Conservation (phyloP, 2,797 vertebrate genomes). For the Sitta carolinensis region DNA sequence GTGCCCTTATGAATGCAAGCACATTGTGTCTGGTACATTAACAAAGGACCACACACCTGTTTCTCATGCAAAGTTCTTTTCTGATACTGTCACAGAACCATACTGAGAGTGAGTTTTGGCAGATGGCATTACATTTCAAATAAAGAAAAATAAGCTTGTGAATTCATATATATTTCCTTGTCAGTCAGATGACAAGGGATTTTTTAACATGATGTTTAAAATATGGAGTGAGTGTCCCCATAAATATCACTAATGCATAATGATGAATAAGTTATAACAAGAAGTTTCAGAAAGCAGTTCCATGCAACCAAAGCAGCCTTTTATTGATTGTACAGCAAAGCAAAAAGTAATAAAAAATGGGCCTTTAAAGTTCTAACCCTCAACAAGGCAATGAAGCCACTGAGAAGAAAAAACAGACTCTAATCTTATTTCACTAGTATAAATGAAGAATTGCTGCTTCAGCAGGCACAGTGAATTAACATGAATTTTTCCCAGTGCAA, state of each 20-base stretch:
- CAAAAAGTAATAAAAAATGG: neutral
- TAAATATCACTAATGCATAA: constrained; percentile 58
- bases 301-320: constrained; percentile 22
- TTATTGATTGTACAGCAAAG: constrained; percentile 1
- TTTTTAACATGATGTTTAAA: constrained; percentile 53
- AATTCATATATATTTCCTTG: constrained; percentile 62
- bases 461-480: neutral
- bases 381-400: neutral
- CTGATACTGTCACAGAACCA: constrained; percentile 19
- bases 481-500: neutral
- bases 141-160: constrained; percentile 66
- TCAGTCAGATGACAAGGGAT: constrained; percentile 46
- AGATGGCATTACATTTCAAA: constrained; percentile 74
- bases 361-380: neutral
- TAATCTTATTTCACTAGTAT: neutral
- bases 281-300: constrained; percentile 1
- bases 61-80: constrained; percentile 54
- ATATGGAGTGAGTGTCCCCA: constrained; percentile 41
- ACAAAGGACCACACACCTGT: constrained; percentile 41
- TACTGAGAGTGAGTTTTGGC: constrained; percentile 63
- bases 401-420: neutral
- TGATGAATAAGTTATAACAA: constrained; percentile 44
- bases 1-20: constrained; percentile 53
- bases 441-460: neutral
- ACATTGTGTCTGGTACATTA: constrained; percentile 61